Conservation (phyloP, 1,140 invertebrate species). For the Schlechtendalia chinensis region DNA sequence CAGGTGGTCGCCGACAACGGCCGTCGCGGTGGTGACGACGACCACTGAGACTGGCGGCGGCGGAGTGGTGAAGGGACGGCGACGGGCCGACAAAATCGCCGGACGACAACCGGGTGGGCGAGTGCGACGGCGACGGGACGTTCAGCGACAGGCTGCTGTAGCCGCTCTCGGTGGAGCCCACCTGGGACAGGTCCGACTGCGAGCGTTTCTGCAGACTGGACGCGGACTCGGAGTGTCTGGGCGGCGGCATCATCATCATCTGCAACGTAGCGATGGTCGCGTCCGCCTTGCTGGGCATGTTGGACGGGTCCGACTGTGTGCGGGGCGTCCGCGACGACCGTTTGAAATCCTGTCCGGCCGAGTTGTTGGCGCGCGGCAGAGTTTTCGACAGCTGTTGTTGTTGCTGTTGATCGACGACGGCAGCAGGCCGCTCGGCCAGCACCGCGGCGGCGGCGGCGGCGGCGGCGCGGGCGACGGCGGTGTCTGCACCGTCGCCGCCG, state of each 20-base stretch:
- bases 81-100: neutral
- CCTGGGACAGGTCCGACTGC: conserved; percentile 50
- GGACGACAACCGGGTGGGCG: conserved; percentile 45
- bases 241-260: conserved; percentile 28
- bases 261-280: neutral
- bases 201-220: conserved; percentile 44
- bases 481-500: too few relatives aligned
- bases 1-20: neutral
- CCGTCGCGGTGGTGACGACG: neutral
- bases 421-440: neutral
- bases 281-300: conserved; percentile 41
- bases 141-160: conserved; percentile 50
- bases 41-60: neutral
- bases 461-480: too few relatives aligned
- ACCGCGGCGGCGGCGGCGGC: neutral
- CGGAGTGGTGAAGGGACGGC: neutral
- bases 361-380: conserved; percentile 44
- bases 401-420: conserved; percentile 35
- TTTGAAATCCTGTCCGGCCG: conserved; percentile 42
- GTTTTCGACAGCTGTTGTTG: conserved; percentile 51
- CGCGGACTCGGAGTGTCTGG: conserved; percentile 14
- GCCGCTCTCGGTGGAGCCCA: conserved; percentile 51
- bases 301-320: conserved; percentile 54
- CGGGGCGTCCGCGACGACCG: conserved; percentile 51
- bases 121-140: conserved; percentile 47